Base-by-base conservation (phyloP, 2,113 vertebrate genomes). In the Thermophis baileyi region DNA sequence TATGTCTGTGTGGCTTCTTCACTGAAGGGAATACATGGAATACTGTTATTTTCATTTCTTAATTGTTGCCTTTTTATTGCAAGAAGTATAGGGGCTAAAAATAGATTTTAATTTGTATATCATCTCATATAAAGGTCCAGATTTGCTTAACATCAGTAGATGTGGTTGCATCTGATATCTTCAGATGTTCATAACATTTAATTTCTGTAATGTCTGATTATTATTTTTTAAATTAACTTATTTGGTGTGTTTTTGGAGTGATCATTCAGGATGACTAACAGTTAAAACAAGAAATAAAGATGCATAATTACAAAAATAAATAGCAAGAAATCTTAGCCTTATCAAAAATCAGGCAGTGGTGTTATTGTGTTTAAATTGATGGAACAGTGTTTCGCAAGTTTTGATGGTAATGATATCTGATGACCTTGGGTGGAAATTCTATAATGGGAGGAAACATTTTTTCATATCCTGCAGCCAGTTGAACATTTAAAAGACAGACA, bases 1-100 rank as follows among this genome's bases (percentile, higher is more conserved):
- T 99, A 98, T 30, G 98, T 97, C 9, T 53, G 90, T 94, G 55
- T 60, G 35, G 0, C 94, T 92, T 92, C 4, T 54, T 6, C 50
- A 40, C 3, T 49, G 24, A 14, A 20, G 30, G 30, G n/a, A 88
- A 9, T 60, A 89, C 7, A 22, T 44, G 10, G 3, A 86, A 50
- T 86, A 30, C 11, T 25, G 20, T 54, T 89, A 55, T 35, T 35
- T 81, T 92, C n/a, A 49, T 25, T 87, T 51, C 40, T 18, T n/a
- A 30, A 57, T 92, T 53, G 4, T 87, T 93, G 27, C 40, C 92
- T 92, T 89, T 92, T 46, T 35, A 27, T 60, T n/a, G 25, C 27
- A 47, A 44, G 44, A 47, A 0, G 1, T n/a, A 14, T 50, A 49
- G 27, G 10, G 14, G 0, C 9, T 35, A 8, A 9, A 30, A 1